Conservation (phyloP, 35 echinoderm and acorn worm genomes). For the Ophioderma brevispina region DNA sequence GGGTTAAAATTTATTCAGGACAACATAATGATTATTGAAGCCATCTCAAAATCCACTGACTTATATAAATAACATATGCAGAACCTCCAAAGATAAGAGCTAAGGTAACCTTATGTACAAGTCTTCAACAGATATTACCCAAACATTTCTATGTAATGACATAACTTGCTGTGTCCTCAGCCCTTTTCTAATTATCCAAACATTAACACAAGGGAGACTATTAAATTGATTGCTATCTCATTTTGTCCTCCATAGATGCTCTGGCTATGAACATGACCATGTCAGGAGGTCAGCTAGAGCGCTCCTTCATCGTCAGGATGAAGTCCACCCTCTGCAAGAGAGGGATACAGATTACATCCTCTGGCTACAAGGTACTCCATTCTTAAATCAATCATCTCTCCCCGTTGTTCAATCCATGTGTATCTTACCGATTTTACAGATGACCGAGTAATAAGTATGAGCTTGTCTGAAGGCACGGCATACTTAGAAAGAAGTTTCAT, state of each 20-base stretch:
- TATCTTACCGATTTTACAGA: not conserved
- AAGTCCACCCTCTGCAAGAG: conserved; percentile 97
- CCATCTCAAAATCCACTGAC: no score
- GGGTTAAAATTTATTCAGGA: no score
- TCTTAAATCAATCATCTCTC: not conserved
- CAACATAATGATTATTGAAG: no score
- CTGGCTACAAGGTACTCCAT: conserved; percentile 89
- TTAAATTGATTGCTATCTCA: not conserved
- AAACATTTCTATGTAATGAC: no score
- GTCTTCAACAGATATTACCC: no score
- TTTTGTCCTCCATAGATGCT: conserved; percentile 5
- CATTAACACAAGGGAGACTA: no score
- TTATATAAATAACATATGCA: no score
- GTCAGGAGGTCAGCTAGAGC: conserved; percentile 25
- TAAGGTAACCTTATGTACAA: no score
- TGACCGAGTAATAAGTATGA: not conserved
- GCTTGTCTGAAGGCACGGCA: not conserved
- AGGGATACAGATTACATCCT: conserved; percentile 97
- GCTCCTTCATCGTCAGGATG: conserved; percentile 88
- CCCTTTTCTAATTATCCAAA: no score
- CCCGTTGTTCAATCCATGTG: not conserved
- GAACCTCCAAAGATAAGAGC: no score
- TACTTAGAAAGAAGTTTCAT: conserved; percentile 68
- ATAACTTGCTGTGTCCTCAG: no score
- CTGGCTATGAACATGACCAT: conserved; percentile 58